Evolutionary conservation across 2,888 invertebrate species (phyloP), one percentile per base, ranked within the genome.

Genomic region (Mycalesis mineus): DNA sequence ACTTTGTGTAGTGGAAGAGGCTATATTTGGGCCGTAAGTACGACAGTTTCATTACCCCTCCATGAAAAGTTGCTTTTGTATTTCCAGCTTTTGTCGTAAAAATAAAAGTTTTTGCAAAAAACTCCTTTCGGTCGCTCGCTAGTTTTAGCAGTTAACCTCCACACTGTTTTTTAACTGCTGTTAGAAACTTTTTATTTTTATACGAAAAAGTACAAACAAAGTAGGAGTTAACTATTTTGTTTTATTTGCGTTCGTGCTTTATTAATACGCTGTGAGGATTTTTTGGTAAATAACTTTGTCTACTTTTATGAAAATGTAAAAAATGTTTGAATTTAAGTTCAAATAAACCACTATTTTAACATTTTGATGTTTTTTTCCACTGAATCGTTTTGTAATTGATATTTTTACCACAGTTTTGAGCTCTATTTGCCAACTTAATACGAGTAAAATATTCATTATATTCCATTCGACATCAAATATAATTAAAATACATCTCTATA

Each of bases 51-150:
- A 75, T 74, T 70, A 70, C 68, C 64, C 62, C 63, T 60, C 65
- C 60, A 68, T 74, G 73, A 77, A 74, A 77, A 78, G 75, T 77
- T 68, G 73, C 71, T 65, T 67, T 72, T 73, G 70, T 73, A 69
- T 55, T 55, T 37, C 62, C 53, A 64, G 51, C 49, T 69, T 71
- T 71, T 63, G 63, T 44, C 53, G 57, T 60, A 51, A 51, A 51
- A 51, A 51, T 51, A 51, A 41, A 51, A 51, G 29, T 51, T 51
- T 40, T 15, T n/a, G 14, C 11, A 28, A 51, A 40, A 51, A 40
- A 40, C 51, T 51, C 29, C 29, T 41, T 50, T 41, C 15, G 40
- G 37, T 51, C 40, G 40, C 14, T 31, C 14, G 31, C 40, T 41
- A 40, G 40, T 51, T 51, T 40, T 29, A 14, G 40, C 40, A 31